Base-by-base conservation (phyloP, 2,888 invertebrate species). In the Oligia fasciuncula region DNA sequence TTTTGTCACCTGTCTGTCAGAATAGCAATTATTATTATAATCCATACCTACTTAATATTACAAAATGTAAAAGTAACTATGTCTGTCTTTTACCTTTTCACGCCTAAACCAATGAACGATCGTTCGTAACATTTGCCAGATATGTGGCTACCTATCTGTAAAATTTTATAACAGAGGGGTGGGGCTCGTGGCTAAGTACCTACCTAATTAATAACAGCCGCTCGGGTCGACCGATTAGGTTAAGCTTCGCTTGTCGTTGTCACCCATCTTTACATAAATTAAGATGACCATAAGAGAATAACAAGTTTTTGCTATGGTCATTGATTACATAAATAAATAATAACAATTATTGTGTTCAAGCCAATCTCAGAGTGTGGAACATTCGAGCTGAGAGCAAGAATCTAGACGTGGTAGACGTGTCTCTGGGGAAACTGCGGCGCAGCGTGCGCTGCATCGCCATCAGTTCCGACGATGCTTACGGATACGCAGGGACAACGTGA, bases 401-500 rank as follows among this genome's bases (percentile, higher is more conserved):
- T 87, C 95, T 99, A 0, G 96, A 97, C 73, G 98, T 98, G 1
- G 96, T 97, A 46, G 98, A 99, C 91, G 98, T 99, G 3, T 97
- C 97, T 65, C 96, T 98, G 87, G 98, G 98, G 51, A 98, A 98
- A 94, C 95, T 98, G 85, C 98, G 98, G 76, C 97, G 99, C 65
- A 97, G 97, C 73, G 98, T 99, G 46, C 97, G 98, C 54, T 98
- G 98, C 86, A 97, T 98, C 85, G 97, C 97, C 86, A 94, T 98
- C 76, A 98, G 97, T 89, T 96, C 95, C 8, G 97, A 97, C 63
- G 99, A 99, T 92, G 97, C 97, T 69, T 97, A 97, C 82, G 98
- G 98, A 70, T 98, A 98, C 93, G 98, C 99, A 87, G 99, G 99
- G 11, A 99, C 99, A 23, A 98, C 99, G 91, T 99, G 98, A 57